phyloP scores from a whole-genome alignment of 2,888 invertebrate species.

The Athripsodes cinereus region DNA sequence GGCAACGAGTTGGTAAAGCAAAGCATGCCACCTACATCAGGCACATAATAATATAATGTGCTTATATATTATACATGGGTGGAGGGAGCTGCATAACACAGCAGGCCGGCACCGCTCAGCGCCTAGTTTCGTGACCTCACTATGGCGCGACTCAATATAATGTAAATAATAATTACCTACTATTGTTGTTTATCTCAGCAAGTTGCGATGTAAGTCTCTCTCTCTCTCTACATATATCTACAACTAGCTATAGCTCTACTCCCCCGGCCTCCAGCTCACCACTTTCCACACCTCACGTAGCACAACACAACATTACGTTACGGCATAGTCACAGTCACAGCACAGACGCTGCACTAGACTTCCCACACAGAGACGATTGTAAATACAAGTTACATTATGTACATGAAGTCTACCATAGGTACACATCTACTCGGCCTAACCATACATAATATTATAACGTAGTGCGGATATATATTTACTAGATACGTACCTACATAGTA shows the following conservation, averaged over 20 bases:
- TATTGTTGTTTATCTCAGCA: background rate
- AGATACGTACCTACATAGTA: too few species aligned
- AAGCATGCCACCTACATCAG: background rate
- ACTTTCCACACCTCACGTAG: background rate
- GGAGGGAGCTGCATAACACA: background rate
- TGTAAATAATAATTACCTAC: background rate
- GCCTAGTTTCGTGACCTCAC: too few species aligned
- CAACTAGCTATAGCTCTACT: background rate
- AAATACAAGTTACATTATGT: too few species aligned
- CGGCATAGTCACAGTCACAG: background rate
- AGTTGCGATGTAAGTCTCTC: background rate
- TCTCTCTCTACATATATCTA: background rate
- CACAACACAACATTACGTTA: background rate
- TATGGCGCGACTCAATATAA: too few species aligned
- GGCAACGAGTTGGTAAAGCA: too few species aligned
- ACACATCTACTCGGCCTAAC: too few species aligned
- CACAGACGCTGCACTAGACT: conserved; percentile 2
- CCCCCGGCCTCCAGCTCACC: background rate
- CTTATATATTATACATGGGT: background rate
- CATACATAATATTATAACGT: too few species aligned
- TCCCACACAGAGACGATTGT: background rate
- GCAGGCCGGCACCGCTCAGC: too few species aligned
- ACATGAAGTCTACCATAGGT: too few species aligned
- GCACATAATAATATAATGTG: background rate
- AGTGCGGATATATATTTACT: too few species aligned